Evolutionary conservation across 92 coral and sea anemone species (phyloP).

Genomic region (Epizoanthus stellaris): DNA sequence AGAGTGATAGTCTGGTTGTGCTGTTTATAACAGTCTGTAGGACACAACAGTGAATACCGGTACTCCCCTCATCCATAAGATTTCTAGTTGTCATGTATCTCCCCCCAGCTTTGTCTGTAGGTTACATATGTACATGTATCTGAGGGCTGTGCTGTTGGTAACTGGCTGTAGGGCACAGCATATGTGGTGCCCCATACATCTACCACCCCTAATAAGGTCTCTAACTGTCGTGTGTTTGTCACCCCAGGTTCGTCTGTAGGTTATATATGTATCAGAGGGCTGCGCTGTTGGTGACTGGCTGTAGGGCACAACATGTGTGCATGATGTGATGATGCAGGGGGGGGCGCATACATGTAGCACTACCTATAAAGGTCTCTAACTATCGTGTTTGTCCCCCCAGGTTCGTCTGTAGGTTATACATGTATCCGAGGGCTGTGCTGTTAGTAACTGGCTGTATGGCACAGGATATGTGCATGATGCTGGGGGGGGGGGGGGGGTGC

Average conservation of each 20-base stretch:
- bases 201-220: no score
- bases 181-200: background rate
- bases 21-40: background rate
- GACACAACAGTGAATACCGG: no score
- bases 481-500: no score
- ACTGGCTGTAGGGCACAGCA: conserved; percentile 59
- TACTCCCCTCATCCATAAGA: background rate
- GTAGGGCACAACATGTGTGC: no score
- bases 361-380: no score
- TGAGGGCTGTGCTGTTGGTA: conserved; percentile 74
- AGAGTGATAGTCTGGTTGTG: background rate
- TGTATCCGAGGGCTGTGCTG: background rate
- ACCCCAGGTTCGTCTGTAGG: no score
- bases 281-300: background rate
- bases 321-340: no score
- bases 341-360: no score
- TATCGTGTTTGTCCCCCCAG: no score
- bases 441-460: background rate
- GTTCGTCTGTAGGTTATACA: no score
- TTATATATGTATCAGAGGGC: background rate
- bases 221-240: no score
- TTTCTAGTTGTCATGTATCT: background rate
- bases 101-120: conserved; percentile 82
- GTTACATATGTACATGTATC: conserved; percentile 66
- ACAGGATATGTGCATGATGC: no score